Conservation (phyloP, 23 tunicate genomes). For the Trididemnum clinides region DNA sequence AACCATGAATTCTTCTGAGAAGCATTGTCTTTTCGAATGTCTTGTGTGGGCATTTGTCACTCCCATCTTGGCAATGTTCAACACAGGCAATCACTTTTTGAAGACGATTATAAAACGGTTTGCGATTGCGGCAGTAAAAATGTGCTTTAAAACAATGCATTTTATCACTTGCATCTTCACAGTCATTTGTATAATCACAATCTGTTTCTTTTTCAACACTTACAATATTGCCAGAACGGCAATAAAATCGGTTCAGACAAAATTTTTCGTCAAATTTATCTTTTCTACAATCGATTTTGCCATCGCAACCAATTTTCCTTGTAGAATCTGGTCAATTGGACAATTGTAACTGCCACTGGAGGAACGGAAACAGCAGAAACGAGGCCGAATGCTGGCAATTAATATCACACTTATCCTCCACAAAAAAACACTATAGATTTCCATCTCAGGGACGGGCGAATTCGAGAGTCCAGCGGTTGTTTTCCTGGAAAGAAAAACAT, state of each 20-base stretch:
- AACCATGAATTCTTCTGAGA: conserved; percentile 41
- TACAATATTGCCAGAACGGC: conserved; percentile 22
- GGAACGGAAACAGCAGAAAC: conserved; percentile 37
- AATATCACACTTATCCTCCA: conserved; percentile 80
- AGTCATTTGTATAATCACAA: conserved; percentile 60
- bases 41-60: conserved; percentile 76
- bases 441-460: conserved; percentile 66
- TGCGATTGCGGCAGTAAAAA: conserved; percentile 60
- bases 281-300: conserved; percentile 33
- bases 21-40: conserved; percentile 38
- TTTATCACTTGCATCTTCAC: conserved; percentile 64
- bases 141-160: conserved; percentile 44
- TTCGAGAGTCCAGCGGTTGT: conserved; percentile 58
- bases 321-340: conserved; percentile 32
- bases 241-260: conserved; percentile 49
- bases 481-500: conserved; percentile 9
- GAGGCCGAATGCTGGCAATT: conserved; percentile 28
- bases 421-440: conserved; percentile 61
- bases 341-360: conserved; percentile 54
- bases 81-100: conserved; percentile 53
- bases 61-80: conserved; percentile 70
- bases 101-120: conserved; percentile 35
- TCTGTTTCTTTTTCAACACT: conserved; percentile 23
- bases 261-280: conserved; percentile 21
- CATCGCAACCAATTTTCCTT: conserved; percentile 71